Evolutionary conservation across 2,113 vertebrate genomes (phyloP).

Genomic region (Clarias magur): DNA sequence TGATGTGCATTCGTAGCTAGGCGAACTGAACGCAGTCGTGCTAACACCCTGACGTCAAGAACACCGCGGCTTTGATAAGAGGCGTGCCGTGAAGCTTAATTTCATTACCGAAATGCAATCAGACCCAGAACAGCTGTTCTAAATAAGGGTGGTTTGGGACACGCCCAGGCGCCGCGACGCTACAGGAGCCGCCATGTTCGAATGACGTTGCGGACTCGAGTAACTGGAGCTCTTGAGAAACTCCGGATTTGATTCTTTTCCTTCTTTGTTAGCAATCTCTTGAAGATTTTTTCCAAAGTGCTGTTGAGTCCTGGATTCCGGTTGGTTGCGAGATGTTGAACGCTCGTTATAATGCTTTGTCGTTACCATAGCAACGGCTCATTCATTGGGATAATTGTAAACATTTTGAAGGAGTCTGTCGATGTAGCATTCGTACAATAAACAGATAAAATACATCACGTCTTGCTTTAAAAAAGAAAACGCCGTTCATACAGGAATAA

Average conservation of each 20-base stretch:
- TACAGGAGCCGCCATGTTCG: background rate
- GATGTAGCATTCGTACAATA: no score
- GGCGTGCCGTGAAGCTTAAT: background rate
- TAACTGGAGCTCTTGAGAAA: background rate
- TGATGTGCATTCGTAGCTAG: conserved; percentile 26
- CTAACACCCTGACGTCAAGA: background rate
- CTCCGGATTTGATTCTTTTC: background rate
- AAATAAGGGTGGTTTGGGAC: background rate
- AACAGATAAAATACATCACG: background rate
- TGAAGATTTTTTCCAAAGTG: background rate
- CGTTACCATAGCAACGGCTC: background rate
- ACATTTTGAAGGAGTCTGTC: no score
- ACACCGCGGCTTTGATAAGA: background rate
- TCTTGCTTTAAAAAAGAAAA: background rate
- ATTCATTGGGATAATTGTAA: no score
- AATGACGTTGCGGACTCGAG: background rate
- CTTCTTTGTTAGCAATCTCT: background rate
- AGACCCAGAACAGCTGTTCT: background rate
- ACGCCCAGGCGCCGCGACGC: background rate
- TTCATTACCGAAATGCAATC: background rate
- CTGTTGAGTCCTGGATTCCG: background rate
- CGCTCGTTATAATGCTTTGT: no score
- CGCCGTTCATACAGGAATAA: no score
- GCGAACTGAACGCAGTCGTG: background rate
- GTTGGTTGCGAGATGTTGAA: background rate